Conservation (phyloP, 1,140 invertebrate genomes). For the Metopolophium dirhodum region DNA sequence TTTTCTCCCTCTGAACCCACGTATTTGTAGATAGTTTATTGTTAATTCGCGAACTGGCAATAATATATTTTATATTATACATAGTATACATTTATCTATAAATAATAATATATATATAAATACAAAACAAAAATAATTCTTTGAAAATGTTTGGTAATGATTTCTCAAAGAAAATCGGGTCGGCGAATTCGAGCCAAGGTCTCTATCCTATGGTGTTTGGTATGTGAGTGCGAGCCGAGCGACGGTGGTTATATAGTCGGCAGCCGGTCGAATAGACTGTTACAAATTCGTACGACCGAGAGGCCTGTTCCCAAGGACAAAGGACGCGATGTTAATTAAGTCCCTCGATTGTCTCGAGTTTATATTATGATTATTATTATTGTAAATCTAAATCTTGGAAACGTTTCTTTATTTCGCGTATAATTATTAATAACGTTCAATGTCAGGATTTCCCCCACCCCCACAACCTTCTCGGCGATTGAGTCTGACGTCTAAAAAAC, state of each 20-base stretch:
- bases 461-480: neutral
- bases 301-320: conserved; percentile 29
- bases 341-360: conserved; percentile 35
- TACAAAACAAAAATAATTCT: neutral
- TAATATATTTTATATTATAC: neutral
- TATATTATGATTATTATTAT: no score
- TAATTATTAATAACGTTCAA: neutral
- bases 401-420: neutral
- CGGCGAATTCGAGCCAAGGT: conserved; percentile 49
- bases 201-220: neutral
- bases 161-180: conserved; percentile 46
- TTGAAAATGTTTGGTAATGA: conserved; percentile 36
- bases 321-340: conserved; percentile 31
- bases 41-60: neutral
- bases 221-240: neutral
- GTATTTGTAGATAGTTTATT: neutral
- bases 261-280: conserved; percentile 6
- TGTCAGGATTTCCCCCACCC: neutral
- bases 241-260: conserved; percentile 20
- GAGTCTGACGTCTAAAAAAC: neutral
- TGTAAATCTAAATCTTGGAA: neutral
- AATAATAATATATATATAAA: neutral
- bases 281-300: conserved; percentile 38
- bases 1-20: neutral
- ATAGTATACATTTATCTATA: neutral